Percentiles rank a stretch among this genome's conserved stretches.
Conservation (phyloP, 2,888 invertebrate genomes). For the Cosmopolites sordidus region DNA sequence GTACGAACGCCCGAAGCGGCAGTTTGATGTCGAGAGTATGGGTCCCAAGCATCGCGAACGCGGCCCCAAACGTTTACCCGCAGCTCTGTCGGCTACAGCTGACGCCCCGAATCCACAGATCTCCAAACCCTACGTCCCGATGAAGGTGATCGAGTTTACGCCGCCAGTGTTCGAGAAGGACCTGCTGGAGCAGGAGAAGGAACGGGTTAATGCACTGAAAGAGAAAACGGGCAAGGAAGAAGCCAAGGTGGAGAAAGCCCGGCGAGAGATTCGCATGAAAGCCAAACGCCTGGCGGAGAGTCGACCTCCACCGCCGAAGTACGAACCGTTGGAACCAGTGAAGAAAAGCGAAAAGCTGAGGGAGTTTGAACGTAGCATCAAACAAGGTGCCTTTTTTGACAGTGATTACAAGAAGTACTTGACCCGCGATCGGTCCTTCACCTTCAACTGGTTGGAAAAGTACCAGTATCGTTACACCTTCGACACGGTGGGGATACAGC, state of each 20-base stretch:
- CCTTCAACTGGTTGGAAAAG: constrained; percentile 40
- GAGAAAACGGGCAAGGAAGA: constrained; percentile 45
- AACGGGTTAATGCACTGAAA: constrained; percentile 42
- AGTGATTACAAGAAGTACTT: constrained; percentile 45
- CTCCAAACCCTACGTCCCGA: constrained; percentile 19
- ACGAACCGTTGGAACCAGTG: constrained; percentile 44
- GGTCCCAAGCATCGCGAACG: constrained; percentile 44
- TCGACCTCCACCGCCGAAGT: constrained; percentile 38
- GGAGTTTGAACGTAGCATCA: constrained; percentile 44
- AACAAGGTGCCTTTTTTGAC: constrained; percentile 45
- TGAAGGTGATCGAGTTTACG: constrained; percentile 37
- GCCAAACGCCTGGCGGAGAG: constrained; percentile 39
- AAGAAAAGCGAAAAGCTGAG: constrained; percentile 45
- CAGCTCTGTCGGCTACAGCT: constrained; percentile 11
- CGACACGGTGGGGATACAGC: constrained; percentile 46
- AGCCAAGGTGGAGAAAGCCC: constrained; percentile 41
- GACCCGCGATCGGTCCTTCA: constrained; percentile 32
- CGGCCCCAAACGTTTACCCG: constrained; percentile 35
- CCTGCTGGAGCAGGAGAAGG: constrained; percentile 43
- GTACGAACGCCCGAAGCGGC: constrained; percentile 44
- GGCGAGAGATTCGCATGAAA: constrained; percentile 40
- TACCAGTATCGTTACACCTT: constrained; percentile 44
- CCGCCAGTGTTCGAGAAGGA: constrained; percentile 43
- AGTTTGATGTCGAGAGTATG: constrained; percentile 38
- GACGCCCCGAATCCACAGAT: constrained; percentile 11